A percentile compares a stretch with the other conserved stretches of the same genome.
Conservation (phyloP, 2,797 vertebrate genomes). For the Myotis pilosus region DNA sequence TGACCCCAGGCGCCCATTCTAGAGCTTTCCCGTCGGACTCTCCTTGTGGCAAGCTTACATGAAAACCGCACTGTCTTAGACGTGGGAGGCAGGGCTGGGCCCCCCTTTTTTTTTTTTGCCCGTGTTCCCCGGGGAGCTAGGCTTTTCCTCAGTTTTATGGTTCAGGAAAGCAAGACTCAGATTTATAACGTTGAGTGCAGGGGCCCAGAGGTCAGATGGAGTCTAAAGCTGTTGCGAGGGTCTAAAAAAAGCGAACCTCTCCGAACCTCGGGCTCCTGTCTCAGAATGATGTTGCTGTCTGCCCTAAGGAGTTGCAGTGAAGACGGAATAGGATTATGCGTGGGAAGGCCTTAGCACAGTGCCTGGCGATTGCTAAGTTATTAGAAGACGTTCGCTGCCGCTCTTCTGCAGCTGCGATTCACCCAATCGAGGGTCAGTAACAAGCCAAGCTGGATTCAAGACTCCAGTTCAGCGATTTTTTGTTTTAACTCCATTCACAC, state of each 20-base stretch:
- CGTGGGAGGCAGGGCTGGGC: too few species aligned
- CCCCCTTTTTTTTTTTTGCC: neutral
- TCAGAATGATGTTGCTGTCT: neutral
- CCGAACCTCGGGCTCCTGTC: neutral
- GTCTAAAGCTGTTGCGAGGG: neutral
- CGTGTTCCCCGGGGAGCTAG: neutral
- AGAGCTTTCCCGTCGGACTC: neutral
- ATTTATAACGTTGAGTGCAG: neutral
- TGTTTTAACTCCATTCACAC: neutral
- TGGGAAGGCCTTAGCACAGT: neutral
- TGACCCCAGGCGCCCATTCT: neutral
- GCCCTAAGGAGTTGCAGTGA: neutral
- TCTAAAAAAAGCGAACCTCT: neutral
- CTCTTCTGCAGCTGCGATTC: neutral
- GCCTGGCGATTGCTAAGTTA: neutral
- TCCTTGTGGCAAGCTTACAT: neutral
- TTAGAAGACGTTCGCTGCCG: neutral
- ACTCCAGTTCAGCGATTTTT: neutral
- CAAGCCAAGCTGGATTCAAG: neutral
- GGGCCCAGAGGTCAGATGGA: neutral
- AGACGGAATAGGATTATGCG: neutral
- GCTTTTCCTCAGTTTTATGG: neutral
- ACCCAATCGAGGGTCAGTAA: neutral
- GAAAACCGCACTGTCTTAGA: neutral
- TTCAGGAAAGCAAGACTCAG: neutral